Conservation (phyloP, 2,888 invertebrate genomes). For the Troides helena region DNA sequence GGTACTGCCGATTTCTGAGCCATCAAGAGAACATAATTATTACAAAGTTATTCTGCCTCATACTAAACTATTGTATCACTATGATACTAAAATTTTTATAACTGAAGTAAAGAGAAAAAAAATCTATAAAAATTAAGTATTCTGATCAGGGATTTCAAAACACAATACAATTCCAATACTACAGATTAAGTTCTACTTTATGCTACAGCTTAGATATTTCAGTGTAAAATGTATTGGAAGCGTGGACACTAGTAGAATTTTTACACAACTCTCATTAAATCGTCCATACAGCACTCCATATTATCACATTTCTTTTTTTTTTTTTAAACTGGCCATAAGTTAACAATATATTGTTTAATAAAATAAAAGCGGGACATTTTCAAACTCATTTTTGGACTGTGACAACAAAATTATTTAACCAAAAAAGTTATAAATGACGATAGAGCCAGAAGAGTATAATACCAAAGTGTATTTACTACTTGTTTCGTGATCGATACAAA, state of each 20-base stretch:
- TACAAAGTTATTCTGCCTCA: no score
- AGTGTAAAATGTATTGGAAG: constrained; percentile 19
- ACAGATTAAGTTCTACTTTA: neutral
- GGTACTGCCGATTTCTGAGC: neutral
- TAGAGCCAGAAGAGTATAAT: neutral
- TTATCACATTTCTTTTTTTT: constrained; percentile 32
- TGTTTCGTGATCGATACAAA: constrained; percentile 26
- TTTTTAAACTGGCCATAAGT: constrained; percentile 25
- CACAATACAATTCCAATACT: neutral
- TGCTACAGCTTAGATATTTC: neutral
- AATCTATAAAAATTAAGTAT: neutral
- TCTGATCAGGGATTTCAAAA: neutral
- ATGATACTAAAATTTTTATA: no score
- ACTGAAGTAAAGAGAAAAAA: no score
- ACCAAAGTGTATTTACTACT: neutral
- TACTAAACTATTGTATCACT: no score
- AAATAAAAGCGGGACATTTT: constrained; percentile 14
- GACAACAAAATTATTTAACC: neutral
- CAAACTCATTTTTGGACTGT: constrained; percentile 24
- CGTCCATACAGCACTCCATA: constrained; percentile 29
- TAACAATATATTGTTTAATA: constrained; percentile 20
- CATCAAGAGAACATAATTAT: neutral
- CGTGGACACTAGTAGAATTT: constrained; percentile 7
- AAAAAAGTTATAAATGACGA: neutral
- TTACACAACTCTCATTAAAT: constrained; percentile 18